Percentiles rank a stretch among this genome's conserved stretches.
These are phyloP conservation scores for Rotaria magnacalcarata DNA, from an alignment of 2,888 invertebrate species.

Conservation along the genomic window DNA sequence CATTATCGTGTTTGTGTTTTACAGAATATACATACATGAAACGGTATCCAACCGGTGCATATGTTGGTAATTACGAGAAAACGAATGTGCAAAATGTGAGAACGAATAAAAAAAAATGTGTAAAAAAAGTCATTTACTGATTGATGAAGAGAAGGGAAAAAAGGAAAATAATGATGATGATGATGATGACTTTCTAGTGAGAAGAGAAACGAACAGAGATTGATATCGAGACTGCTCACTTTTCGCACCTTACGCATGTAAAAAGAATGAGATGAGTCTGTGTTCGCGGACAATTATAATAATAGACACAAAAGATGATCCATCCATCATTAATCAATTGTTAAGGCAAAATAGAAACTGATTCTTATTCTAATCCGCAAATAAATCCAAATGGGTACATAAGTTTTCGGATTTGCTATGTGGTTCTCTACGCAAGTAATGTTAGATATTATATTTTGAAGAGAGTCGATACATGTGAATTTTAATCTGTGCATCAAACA, in stretches of 20 bases:
- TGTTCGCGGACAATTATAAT: background rate
- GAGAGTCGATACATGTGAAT: too few relatives aligned
- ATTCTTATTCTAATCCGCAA: too few relatives aligned
- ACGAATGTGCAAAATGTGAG: background rate
- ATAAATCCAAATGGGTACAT: too few relatives aligned
- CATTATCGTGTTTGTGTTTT: constrained; percentile 23
- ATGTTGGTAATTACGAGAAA: background rate
- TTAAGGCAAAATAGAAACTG: too few relatives aligned
- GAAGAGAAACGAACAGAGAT: background rate
- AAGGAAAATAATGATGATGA: background rate
- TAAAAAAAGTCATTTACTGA: background rate
- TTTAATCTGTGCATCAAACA: too few relatives aligned
- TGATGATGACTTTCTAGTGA: background rate
- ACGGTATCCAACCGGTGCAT: constrained; percentile 2
- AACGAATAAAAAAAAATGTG: background rate
- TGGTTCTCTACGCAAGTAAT: too few relatives aligned
- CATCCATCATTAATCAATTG: background rate
- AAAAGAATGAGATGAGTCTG: background rate
- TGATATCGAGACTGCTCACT: background rate
- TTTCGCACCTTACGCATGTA: background rate
- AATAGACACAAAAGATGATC: background rate
- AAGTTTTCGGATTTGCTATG: too few relatives aligned
- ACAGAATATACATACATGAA: constrained; percentile 16
- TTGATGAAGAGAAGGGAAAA: background rate
- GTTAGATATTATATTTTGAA: too few relatives aligned